phyloP scores from a whole-genome alignment of 2,888 invertebrate genomes.

The Seira ritae region DNA sequence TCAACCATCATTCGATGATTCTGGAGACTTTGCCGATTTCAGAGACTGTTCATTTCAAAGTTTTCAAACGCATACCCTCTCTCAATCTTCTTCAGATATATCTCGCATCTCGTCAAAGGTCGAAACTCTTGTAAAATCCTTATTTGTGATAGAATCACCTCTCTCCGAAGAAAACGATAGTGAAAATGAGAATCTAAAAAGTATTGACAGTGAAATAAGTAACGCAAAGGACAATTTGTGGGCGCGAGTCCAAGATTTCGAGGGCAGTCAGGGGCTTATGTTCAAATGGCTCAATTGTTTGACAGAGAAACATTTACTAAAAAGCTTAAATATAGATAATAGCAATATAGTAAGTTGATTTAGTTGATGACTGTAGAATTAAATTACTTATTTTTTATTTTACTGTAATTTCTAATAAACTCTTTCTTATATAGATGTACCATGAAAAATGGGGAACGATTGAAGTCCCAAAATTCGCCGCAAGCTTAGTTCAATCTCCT shows the following conservation, averaged over 20 bases:
- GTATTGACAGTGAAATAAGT: conserved; percentile 64
- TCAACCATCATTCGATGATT: conserved; percentile 18
- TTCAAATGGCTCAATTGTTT: conserved; percentile 69
- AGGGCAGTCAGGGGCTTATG: conserved; percentile 68
- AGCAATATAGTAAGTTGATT: conserved; percentile 67
- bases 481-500: conserved; percentile 67
- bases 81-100: conserved; percentile 18
- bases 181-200: neutral
- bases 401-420: too few species aligned
- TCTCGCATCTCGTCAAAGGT: conserved; percentile 40
- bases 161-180: neutral
- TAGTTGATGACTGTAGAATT: neutral
- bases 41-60: conserved; percentile 42
- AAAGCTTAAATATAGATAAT: conserved; percentile 68
- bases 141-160: conserved; percentile 43
- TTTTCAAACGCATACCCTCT: conserved; percentile 8
- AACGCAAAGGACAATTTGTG: conserved; percentile 47
- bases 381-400: too few species aligned
- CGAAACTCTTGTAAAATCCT: conserved; percentile 55
- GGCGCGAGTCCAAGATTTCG: conserved; percentile 70
- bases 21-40: conserved; percentile 59
- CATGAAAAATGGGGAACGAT: conserved; percentile 70
- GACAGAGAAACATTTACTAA: conserved; percentile 64
- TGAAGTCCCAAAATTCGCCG: conserved; percentile 72
- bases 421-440: conserved; percentile 67